Percentiles rank a stretch among this genome's conserved stretches.
Evolutionary conservation across 1,140 invertebrate species (phyloP).

Genomic region (Bilobella aurantiaca): DNA sequence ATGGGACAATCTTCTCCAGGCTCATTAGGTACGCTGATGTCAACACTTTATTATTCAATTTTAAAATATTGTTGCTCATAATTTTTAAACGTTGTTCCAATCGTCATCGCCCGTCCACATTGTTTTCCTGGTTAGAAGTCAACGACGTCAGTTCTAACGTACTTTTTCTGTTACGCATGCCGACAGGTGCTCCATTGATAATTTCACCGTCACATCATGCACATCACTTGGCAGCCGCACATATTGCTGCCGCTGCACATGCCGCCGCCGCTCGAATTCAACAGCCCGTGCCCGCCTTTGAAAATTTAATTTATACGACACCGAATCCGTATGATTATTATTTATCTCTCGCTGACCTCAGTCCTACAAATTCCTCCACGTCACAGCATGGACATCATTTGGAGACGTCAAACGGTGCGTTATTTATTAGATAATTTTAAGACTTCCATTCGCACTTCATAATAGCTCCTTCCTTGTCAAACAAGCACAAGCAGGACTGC

Average conservation of each 20-base stretch:
- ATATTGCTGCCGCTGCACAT: constrained; percentile 41
- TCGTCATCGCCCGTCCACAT: background rate
- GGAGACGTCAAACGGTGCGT: constrained; percentile 2
- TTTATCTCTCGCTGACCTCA: constrained; percentile 2
- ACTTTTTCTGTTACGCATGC: no score
- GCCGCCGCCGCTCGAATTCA: constrained; percentile 38
- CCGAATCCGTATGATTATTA: constrained; percentile 2
- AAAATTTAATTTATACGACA: constrained; percentile 3
- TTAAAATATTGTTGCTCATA: background rate
- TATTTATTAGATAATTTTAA: constrained; percentile 4
- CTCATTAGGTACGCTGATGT: background rate
- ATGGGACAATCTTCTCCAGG: constrained; percentile 33
- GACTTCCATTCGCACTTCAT: no score
- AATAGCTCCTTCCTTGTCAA: no score
- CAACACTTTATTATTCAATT: background rate
- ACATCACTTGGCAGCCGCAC: constrained; percentile 50
- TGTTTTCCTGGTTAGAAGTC: background rate
- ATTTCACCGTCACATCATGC: constrained; percentile 52
- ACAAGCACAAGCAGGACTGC: no score
- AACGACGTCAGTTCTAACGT: no score
- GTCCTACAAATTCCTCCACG: background rate
- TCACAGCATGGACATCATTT: background rate
- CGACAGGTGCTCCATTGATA: constrained; percentile 71
- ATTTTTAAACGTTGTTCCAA: constrained; percentile 1
- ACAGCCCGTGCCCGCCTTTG: background rate